Base-by-base conservation (phyloP, 53 echinoderm and acorn worm species). In the Luidia sarsii region DNA sequence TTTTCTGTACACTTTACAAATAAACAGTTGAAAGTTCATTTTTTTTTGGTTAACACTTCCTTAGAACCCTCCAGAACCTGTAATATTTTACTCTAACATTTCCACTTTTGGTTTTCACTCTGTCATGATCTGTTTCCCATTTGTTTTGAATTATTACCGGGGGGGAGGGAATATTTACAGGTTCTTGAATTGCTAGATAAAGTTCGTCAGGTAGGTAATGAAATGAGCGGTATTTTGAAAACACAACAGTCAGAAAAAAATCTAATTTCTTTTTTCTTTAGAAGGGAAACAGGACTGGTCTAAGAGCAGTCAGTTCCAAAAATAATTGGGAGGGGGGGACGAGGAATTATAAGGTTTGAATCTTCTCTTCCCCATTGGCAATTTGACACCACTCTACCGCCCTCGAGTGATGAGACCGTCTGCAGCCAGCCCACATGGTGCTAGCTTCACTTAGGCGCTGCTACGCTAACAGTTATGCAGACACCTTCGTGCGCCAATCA, bases 1-100 rank as follows among this genome's bases (percentile, higher is more conserved):
- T 55, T 71, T 77, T 77, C 77, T 77, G 77, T 77, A 77, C 77
- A 77, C 60, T 77, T 77, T 77, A 77, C 77, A 77, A 77, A 77
- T 77, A 60, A 77, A 77, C 77, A 77, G 61, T 77, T 77, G 77
- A 77, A 77, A 77, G 77, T 77, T 60, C 60, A n/a, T n/a, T n/a
- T n/a, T n/a, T n/a, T 77, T 77, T 41, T 43, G 38, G 74, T 74
- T 59, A 31, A 77, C 45, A 61, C 61, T 77, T 77, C 61, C 77
- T 43, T 60, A 43, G 3, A 77, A 60, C 56, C n/a, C n/a, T n/a
- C n/a, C n/a, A n/a, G n/a, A 65, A 28, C 2, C 11, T 41, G 41
- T 41, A 7, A 11, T 41, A 11, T 41, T 41, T 37, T 35, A 56
- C 48, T 77, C 46, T 46, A n/a, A n/a, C n/a, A n/a, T 43, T 72